These are phyloP conservation scores for Leuciscus idus DNA, from an alignment of 2,113 vertebrate genomes.

Conservation along the genomic window DNA sequence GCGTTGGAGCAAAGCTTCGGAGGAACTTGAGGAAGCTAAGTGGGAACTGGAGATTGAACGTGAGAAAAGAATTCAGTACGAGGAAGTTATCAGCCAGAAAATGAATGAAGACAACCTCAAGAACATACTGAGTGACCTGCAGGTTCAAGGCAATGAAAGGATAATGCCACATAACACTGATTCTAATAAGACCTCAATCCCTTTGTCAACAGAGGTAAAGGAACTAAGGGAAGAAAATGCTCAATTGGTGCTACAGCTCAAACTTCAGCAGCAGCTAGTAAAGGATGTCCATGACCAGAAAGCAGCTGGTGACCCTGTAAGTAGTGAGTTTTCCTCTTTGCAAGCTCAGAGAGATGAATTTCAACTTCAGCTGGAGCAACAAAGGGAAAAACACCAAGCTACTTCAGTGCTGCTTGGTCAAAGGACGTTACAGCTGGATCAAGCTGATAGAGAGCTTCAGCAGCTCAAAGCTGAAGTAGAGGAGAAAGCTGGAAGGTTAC, in stretches of 20 bases:
- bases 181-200: constrained; percentile 31
- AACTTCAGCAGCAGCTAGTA: constrained; percentile 70
- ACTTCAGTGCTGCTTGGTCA: constrained; percentile 66
- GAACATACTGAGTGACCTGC: constrained; percentile 62
- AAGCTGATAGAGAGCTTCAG: constrained; percentile 62
- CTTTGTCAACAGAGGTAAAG: constrained; percentile 55
- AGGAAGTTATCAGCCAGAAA: constrained; percentile 63
- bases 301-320: constrained; percentile 57
- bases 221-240: constrained; percentile 69
- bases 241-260: constrained; percentile 63
- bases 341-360: constrained; percentile 70
- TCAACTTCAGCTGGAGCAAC: constrained; percentile 66
- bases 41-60: constrained; percentile 65
- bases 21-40: constrained; percentile 68
- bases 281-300: constrained; percentile 72
- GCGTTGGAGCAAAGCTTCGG: constrained; percentile 68
- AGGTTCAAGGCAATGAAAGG: constrained; percentile 49
- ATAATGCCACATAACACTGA: neutral
- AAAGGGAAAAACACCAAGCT: constrained; percentile 63
- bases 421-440: constrained; percentile 62
- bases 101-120: constrained; percentile 61
- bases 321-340: constrained; percentile 62
- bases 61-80: constrained; percentile 49
- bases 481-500: constrained; percentile 64
- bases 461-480: constrained; percentile 68